Conservation (phyloP, 2,797 vertebrate species). For the Phaenicophaeus curvirostris region DNA sequence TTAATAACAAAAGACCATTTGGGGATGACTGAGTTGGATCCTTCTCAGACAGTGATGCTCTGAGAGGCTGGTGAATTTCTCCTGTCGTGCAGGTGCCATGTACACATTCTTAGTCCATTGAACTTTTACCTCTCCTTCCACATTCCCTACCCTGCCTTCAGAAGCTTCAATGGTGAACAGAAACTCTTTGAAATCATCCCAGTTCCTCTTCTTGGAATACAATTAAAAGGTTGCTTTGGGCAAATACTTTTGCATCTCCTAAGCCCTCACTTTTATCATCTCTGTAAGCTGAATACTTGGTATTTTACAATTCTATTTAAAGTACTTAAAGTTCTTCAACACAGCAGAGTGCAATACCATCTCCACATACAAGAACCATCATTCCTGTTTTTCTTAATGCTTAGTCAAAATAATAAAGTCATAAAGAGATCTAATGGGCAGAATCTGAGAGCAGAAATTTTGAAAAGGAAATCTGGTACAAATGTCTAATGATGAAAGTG, state of each 20-base stretch:
- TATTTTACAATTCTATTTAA: not conserved
- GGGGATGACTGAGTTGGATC: not conserved
- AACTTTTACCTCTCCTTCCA: not conserved
- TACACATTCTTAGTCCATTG: not conserved
- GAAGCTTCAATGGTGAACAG: not conserved
- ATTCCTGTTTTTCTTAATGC: not conserved
- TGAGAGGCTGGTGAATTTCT: not conserved
- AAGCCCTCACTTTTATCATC: not conserved
- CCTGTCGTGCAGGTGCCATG: not conserved
- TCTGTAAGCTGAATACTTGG: not conserved
- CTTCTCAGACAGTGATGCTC: not conserved
- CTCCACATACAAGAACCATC: not conserved
- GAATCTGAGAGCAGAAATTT: conserved; percentile 1
- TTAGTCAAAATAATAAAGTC: conserved; percentile 5
- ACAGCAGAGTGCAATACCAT: not conserved
- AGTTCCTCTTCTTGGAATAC: not conserved
- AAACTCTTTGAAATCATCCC: not conserved
- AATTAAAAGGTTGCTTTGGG: not conserved
- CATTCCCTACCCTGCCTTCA: not conserved
- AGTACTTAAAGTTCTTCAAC: not conserved
- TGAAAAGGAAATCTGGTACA: not conserved
- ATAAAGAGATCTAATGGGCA: not conserved
- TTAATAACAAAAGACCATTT: not conserved
- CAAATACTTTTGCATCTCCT: not conserved
- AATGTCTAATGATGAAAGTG: not conserved